Base-by-base conservation (phyloP, 2,113 vertebrate genomes). In the Sphaerodactylus townsendi region DNA sequence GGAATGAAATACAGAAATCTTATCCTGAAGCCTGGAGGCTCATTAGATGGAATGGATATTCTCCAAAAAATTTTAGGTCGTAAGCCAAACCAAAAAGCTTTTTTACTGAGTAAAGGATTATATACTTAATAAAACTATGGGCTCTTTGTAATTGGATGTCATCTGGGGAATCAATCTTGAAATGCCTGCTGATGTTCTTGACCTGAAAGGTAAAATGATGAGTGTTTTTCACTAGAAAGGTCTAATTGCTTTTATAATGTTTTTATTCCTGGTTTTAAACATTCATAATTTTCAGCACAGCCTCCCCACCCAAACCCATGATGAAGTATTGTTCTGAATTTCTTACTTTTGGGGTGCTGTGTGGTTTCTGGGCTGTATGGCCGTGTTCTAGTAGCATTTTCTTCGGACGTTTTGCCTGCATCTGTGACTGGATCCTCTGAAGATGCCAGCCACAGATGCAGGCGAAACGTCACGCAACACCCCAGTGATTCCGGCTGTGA, bases 41-140 rank as follows among this genome's bases (percentile, higher is more conserved):
- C 98, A 73, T 92, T 95, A 92, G 98, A 99, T 85, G 98, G 98
- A 66, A 96, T 96, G 96, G 97, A 98, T 88, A 98, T 99, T 96
- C 95, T 99, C 84, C 95, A 96, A 85, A 96, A 86, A 89, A 98
- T 98, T 89, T 96, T 99, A 30, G 95, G 96, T 46, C 97, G 97
- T 86, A 96, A 95, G 87, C 98, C 98, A 46, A 95, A 93, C 79
- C 97, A 98, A 92, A 97, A 97, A 62, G 97, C 98, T 33, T 99
- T 99, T 92, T 96, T 99, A 19, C 87, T 97, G 88, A 98, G 98
- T 94, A 98, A 98, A 94, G 98, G 98, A 88, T 96, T 99, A 70
- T 73, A 6, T 56, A 83, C 91, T 93, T 77, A 92, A 1, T 97
- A 86, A 92, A 93, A 80, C 86, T n/a, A 28, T 53, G 28, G 37